Conservation (phyloP, 2,888 invertebrate genomes). For the Drosophila merina region DNA sequence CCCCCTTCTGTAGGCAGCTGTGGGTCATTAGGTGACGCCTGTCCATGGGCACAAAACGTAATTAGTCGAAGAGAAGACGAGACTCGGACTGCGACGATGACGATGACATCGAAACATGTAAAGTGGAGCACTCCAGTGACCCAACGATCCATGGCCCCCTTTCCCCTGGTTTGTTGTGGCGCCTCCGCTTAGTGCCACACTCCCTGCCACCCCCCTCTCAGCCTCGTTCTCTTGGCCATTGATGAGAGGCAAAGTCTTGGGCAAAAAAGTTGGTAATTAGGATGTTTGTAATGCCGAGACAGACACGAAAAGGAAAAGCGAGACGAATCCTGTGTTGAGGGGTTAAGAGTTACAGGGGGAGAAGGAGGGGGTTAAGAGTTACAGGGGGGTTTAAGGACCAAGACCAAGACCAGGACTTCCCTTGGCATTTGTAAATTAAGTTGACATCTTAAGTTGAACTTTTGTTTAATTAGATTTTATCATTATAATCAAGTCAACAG, state of each 20-base stretch:
- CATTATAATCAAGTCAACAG: conserved; percentile 74
- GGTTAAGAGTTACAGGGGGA: conserved; percentile 8
- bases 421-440: conserved; percentile 57
- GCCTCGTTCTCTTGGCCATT: conserved; percentile 26
- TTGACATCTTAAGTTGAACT: conserved; percentile 74
- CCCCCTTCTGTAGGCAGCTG: conserved; percentile 59
- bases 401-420: not conserved
- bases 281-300: conserved; percentile 73
- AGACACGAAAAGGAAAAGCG: conserved; percentile 50
- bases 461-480: conserved; percentile 75
- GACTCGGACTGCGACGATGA: not conserved
- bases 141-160: conserved; percentile 45
- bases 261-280: conserved; percentile 76
- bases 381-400: not conserved
- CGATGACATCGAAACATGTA: conserved; percentile 73
- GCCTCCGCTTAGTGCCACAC: too few species aligned
- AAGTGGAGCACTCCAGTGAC: conserved; percentile 74
- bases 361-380: not conserved
- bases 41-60: conserved; percentile 73
- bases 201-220: not conserved
- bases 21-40: conserved; percentile 78
- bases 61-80: conserved; percentile 60
- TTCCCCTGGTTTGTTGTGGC: too few species aligned
- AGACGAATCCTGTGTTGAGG: not conserved
- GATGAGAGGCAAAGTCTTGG: conserved; percentile 47